These are phyloP conservation scores for Ianthella basta DNA, from an alignment of 37 sponge, comb jelly and placozoan genomes.

Conservation along the genomic window DNA sequence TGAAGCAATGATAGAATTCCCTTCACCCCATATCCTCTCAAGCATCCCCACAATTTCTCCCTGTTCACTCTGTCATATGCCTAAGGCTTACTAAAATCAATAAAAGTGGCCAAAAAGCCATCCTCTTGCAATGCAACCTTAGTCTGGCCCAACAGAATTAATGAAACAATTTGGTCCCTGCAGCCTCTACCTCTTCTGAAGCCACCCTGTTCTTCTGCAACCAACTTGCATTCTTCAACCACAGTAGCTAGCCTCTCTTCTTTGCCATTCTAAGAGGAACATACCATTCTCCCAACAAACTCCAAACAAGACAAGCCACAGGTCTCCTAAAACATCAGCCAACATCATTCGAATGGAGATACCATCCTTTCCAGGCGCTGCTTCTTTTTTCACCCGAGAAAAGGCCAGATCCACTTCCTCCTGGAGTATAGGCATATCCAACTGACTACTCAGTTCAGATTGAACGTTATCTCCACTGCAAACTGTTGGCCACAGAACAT, in stretches of 20 bases:
- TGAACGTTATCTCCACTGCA: too few relatives aligned
- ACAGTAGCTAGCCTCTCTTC: not conserved
- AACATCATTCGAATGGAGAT: not conserved
- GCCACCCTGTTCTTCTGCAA: not conserved
- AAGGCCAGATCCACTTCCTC: not conserved
- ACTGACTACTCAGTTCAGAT: too few relatives aligned
- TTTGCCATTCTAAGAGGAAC: not conserved
- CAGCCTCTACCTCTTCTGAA: constrained; percentile 8
- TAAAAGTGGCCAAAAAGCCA: too few relatives aligned
- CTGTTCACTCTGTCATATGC: too few relatives aligned
- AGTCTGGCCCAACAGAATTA: not conserved
- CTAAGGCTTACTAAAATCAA: too few relatives aligned
- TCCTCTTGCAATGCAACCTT: too few relatives aligned
- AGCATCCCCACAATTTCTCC: too few relatives aligned
- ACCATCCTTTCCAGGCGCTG: not conserved
- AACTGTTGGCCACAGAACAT: too few relatives aligned
- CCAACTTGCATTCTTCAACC: too few relatives aligned
- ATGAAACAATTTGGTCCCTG: too few relatives aligned
- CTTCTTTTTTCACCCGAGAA: not conserved
- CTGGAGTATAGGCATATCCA: not conserved
- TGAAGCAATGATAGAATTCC: not conserved
- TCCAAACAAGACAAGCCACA: constrained; percentile 1
- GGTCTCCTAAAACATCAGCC: not conserved
- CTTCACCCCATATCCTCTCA: too few relatives aligned
- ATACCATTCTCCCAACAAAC: not conserved